Percentiles rank a stretch among this genome's conserved stretches.
Evolutionary conservation across 2,888 invertebrate species (phyloP).

Genomic region (Adela reaumurella): DNA sequence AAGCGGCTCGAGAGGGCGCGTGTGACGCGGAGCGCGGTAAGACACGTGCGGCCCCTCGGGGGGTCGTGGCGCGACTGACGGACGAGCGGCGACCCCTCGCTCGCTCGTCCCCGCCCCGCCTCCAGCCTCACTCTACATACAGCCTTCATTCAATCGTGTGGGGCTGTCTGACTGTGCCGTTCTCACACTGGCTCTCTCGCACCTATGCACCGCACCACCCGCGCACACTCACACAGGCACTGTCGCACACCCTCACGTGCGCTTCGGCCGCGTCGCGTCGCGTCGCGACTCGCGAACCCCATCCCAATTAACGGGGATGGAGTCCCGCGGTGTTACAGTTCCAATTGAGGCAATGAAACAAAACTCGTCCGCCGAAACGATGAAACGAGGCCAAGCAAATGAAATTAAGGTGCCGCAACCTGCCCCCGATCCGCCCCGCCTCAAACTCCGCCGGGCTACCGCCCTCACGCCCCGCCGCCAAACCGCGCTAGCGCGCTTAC

Average conservation of each 20-base stretch:
- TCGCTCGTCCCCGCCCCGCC: neutral
- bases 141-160: constrained; percentile 36
- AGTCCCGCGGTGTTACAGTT: neutral
- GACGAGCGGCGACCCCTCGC: constrained; percentile 18
- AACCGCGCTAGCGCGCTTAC: too few species aligned
- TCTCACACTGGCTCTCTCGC: too few species aligned
- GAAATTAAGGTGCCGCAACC: too few species aligned
- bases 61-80: constrained; percentile 46
- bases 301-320: neutral
- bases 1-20: constrained; percentile 35
- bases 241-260: too few species aligned
- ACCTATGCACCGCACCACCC: neutral
- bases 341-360: neutral
- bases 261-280: too few species aligned
- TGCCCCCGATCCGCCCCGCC: too few species aligned
- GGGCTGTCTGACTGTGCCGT: neutral
- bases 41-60: constrained; percentile 46
- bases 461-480: too few species aligned
- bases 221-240: neutral
- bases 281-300: too few species aligned
- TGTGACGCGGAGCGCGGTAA: constrained; percentile 29
- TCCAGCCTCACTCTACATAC: constrained; percentile 18
- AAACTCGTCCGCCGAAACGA: neutral
- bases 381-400: neutral
- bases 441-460: too few species aligned